Evolutionary conservation across 1,140 invertebrate genomes (phyloP).

Genomic region (Orius insidiosus): DNA sequence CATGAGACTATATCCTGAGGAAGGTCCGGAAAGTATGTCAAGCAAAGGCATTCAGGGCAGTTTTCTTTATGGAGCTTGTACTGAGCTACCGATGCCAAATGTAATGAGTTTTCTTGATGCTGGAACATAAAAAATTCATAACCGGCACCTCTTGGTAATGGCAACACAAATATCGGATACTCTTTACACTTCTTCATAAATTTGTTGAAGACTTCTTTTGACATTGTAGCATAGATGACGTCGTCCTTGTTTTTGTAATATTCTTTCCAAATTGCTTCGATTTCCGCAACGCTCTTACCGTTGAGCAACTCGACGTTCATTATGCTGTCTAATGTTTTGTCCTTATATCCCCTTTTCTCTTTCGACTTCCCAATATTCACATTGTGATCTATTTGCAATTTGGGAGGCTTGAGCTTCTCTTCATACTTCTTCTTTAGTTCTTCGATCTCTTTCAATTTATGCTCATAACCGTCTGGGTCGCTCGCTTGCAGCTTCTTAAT

Average conservation of each 20-base stretch:
- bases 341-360: conserved; percentile 1
- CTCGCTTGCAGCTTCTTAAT: conserved; percentile 31
- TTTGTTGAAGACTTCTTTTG: conserved; percentile 36
- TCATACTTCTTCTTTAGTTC: conserved; percentile 42
- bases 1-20: conserved; percentile 71
- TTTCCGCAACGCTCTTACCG: conserved; percentile 54
- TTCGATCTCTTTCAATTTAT: conserved; percentile 58
- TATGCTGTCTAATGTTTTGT: conserved; percentile 40
- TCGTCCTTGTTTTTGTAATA: conserved; percentile 59
- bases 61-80: conserved; percentile 84
- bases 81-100: conserved; percentile 73
- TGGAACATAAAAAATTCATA: conserved; percentile 80
- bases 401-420: conserved; percentile 29
- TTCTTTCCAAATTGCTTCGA: conserved; percentile 58
- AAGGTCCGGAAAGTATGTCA: conserved; percentile 69
- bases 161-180: conserved; percentile 59
- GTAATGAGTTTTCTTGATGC: conserved; percentile 51
- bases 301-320: conserved; percentile 63
- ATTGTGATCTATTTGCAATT: conserved; percentile 23
- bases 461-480: conserved; percentile 34
- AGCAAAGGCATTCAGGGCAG: conserved; percentile 71
- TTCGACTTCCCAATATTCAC: neutral
- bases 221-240: conserved; percentile 50
- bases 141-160: conserved; percentile 61
- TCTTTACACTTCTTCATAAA: conserved; percentile 37